phyloP scores from a whole-genome alignment of 2,113 vertebrate species.

The Gymnogyps californianus region DNA sequence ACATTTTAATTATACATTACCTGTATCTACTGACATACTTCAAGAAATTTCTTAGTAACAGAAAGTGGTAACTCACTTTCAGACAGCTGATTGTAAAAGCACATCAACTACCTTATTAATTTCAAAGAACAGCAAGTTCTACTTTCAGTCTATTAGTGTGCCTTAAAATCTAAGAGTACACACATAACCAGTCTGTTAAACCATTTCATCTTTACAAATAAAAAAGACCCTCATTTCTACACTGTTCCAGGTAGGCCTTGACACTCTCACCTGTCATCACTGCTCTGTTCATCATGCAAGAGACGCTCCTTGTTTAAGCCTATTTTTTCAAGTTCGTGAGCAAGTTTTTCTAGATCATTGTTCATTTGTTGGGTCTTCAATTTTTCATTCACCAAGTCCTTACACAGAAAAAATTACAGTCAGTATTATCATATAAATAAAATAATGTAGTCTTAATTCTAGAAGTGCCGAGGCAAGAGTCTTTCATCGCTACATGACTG shows the following conservation, averaged over 20 bases:
- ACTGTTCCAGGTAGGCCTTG: background rate
- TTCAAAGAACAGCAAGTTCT: background rate
- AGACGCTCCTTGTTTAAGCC: slow-evolving; percentile 96
- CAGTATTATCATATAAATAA: background rate
- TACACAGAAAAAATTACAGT: slow-evolving; percentile 27
- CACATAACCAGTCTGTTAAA: background rate
- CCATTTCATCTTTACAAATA: background rate
- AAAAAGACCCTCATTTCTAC: background rate
- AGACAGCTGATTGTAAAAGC: background rate
- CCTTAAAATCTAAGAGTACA: background rate
- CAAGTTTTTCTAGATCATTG: slow-evolving; percentile 96
- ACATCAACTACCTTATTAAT: background rate
- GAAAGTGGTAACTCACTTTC: background rate
- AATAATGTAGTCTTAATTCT: background rate
- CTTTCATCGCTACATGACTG: background rate
- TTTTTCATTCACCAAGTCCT: slow-evolving; percentile 98
- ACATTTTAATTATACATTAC: background rate
- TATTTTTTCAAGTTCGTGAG: slow-evolving; percentile 96
- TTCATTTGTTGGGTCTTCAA: slow-evolving; percentile 93
- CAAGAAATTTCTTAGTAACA: background rate
- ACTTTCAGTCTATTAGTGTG: background rate
- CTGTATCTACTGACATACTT: background rate
- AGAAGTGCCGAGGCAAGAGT: background rate
- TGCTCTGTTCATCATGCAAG: slow-evolving; percentile 89
- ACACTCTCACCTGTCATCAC: slow-evolving; percentile 86